Evolutionary conservation across 2,888 invertebrate species (phyloP).

Genomic region (Exephanes ischioxanthus): DNA sequence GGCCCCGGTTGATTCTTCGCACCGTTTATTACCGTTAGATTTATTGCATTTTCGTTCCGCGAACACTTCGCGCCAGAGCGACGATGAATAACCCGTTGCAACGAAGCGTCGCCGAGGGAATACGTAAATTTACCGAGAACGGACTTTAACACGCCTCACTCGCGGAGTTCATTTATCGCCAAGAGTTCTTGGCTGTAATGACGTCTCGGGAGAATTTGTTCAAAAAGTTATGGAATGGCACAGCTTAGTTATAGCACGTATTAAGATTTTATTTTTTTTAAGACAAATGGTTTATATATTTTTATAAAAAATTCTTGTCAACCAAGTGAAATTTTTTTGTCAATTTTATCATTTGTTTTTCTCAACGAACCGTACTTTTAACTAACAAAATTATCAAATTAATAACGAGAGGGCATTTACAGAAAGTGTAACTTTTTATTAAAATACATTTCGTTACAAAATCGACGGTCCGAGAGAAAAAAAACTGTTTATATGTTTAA

Average conservation of each 20-base stretch:
- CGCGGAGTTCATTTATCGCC: not conserved
- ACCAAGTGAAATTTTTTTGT: too few species aligned
- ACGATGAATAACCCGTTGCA: not conserved
- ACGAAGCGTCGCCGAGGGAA: not conserved
- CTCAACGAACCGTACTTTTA: too few species aligned
- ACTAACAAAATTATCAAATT: too few species aligned
- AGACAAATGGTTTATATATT: too few species aligned
- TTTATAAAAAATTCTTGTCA: too few species aligned
- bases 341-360: too few species aligned
- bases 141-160: not conserved
- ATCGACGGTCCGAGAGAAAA: too few species aligned
- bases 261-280: not conserved
- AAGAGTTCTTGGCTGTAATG: not conserved
- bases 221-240: not conserved
- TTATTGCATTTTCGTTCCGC: constrained; percentile 6
- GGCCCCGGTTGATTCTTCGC: not conserved
- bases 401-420: too few species aligned
- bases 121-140: not conserved
- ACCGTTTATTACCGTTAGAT: constrained; percentile 16
- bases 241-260: not conserved
- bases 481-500: too few species aligned
- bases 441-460: too few species aligned
- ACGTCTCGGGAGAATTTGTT: not conserved
- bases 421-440: too few species aligned
- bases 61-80: not conserved